These are phyloP conservation scores for Hucho hucho DNA, from an alignment of 2,113 vertebrate genomes.

Conservation along the genomic window DNA sequence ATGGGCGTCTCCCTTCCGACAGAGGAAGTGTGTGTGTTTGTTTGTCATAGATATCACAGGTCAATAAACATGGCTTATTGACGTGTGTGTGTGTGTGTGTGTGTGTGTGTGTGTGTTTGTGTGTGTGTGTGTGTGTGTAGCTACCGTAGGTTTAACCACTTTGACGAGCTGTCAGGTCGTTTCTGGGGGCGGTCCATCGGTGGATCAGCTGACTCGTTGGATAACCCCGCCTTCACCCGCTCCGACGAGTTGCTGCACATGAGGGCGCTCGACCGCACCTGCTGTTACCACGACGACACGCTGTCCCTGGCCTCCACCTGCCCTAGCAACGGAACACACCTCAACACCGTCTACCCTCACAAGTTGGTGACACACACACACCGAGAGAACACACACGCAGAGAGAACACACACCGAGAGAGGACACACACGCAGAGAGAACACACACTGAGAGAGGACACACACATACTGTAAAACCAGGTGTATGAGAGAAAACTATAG, in stretches of 20 bases:
- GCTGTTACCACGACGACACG: conserved; percentile 78
- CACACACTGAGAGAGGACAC: too few species aligned
- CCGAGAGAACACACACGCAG: too few species aligned
- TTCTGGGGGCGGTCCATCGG: conserved; percentile 81
- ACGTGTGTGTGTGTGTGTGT: conserved; percentile 2
- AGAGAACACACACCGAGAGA: too few species aligned
- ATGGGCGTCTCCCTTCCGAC: neutral
- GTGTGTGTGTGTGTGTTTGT: neutral
- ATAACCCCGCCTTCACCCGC: conserved; percentile 83
- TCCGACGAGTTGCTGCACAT: conserved; percentile 85
- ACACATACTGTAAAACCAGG: too few species aligned
- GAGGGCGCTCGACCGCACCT: conserved; percentile 73
- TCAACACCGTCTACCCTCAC: conserved; percentile 74
- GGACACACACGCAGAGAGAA: too few species aligned
- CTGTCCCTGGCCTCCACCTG: conserved; percentile 74
- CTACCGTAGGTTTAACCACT: conserved; percentile 87
- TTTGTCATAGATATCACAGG: neutral
- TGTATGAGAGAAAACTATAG: too few species aligned
- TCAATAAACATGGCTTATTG: too few species aligned
- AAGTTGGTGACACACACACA: conserved; percentile 47
- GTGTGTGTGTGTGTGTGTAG: conserved; percentile 55
- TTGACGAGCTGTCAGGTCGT: conserved; percentile 83
- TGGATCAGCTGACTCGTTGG: conserved; percentile 78
- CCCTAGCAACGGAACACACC: conserved; percentile 64
- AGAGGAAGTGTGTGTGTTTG: neutral